Evolutionary conservation across 2,888 invertebrate species (phyloP), one percentile per base, ranked within the genome.

Genomic region (Argynnis bischoffii): DNA sequence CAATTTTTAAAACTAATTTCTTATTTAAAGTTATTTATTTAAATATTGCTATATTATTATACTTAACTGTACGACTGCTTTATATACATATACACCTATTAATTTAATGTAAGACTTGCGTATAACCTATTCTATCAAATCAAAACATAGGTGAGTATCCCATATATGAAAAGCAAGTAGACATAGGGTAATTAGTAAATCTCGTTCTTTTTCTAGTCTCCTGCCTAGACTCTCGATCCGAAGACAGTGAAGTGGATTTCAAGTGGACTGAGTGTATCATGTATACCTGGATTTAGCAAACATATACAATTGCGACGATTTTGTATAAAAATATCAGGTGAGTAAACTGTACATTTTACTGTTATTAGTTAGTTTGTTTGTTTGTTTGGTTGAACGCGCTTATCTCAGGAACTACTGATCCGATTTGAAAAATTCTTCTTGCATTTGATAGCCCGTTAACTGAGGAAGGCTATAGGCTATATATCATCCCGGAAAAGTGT

Each of bases 251-350:
- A 71, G 70, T 65, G 66, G 75, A 74, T 75, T 72, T 72, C 74
- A 74, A 76, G 75, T 78, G 79, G 79, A 80, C 78, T 78, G 65
- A 79, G 79, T 81, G 77, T 77, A 83, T 79, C 77, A 83, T 84
- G 83, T 78, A 76, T 72, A 72, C 72, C 76, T 79, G 84, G 82
- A 83, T 82, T 81, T 85, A 83, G 84, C 80, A 77, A 74, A 67
- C 72, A 65, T 65, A 65, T 70, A 67, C 76, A 70, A 75, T 77
- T 74, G 67, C 74, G 68, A 69, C 67, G 50, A 75, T 76, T 75
- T 76, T 75, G 72, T 72, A 66, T 66, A 71, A 74, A 69, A 50
- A 72, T 73, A 71, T 68, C 78, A 80, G 79, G 82, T 82, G 69
- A 79, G 81, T 77, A 60, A n/a, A 26, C 50, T 68, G 35, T 31